A percentile compares a stretch with the other conserved stretches of the same genome.
Evolutionary conservation across 2,113 vertebrate genomes (phyloP).

Genomic region (Trichechus manatus): DNA sequence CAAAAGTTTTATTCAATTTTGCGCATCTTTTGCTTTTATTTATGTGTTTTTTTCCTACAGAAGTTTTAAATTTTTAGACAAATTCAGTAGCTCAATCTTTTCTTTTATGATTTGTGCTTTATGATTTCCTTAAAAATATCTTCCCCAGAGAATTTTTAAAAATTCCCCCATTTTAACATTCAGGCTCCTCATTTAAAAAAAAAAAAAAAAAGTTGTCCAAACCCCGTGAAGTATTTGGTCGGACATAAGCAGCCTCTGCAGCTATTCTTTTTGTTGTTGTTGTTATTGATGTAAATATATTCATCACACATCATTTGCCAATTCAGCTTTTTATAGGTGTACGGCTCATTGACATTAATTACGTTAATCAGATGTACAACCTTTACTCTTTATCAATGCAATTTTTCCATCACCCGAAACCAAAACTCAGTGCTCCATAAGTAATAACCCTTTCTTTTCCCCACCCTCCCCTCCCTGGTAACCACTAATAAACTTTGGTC

Average conservation of each 20-base stretch:
- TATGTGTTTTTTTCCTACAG: neutral
- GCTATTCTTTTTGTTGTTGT: neutral
- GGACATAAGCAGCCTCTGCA: neutral
- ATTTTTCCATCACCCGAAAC: neutral
- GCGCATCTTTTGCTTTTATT: neutral
- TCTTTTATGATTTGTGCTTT: slow-evolving; percentile 6
- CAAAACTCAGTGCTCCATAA: neutral
- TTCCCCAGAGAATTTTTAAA: neutral
- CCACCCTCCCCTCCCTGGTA: neutral
- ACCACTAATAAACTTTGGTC: neutral
- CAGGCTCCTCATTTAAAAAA: neutral
- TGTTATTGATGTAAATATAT: neutral
- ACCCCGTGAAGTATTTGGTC: neutral
- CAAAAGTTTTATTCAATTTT: slow-evolving; percentile 11
- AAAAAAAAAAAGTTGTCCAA: neutral
- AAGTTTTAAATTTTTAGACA: neutral
- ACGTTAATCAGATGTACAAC: neutral
- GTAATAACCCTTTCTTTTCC: neutral
- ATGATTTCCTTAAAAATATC: slow-evolving; percentile 35
- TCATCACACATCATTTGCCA: neutral
- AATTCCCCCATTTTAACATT: slow-evolving; percentile 29
- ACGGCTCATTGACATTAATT: neutral
- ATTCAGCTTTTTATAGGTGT: neutral
- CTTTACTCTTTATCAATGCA: neutral
- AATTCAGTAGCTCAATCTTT: neutral